Evolutionary conservation across 2,113 vertebrate species (phyloP).

Genomic region (Eulacestoma nigropectus): DNA sequence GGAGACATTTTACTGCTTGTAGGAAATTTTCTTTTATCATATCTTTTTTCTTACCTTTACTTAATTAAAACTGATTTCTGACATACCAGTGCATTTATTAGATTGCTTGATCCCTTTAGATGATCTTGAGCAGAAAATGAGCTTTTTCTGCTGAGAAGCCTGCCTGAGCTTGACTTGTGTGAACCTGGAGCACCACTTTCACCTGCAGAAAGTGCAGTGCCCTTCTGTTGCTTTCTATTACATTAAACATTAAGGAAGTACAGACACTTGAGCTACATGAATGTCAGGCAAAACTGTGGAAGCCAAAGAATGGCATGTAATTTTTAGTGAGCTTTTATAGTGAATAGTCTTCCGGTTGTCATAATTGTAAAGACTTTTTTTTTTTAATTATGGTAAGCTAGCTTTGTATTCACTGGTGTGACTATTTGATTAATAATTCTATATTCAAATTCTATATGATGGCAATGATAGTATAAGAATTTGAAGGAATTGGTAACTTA

Average conservation of each 20-base stretch:
- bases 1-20: neutral
- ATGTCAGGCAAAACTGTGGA: neutral
- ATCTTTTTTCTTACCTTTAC: neutral
- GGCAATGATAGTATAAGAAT: neutral
- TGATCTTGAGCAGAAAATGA: neutral
- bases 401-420: neutral
- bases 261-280: neutral
- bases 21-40: neutral
- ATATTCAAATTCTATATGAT: neutral
- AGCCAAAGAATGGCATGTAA: neutral
- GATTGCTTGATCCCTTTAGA: neutral
- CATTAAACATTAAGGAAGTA: neutral
- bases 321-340: neutral
- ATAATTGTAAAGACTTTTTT: neutral
- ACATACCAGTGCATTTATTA: neutral
- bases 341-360: neutral
- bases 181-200: neutral
- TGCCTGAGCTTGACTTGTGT: neutral
- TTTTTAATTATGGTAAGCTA: neutral
- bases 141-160: neutral
- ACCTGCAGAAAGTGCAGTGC: neutral
- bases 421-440: constrained; percentile 58
- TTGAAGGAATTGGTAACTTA: neutral
- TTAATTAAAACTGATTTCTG: neutral
- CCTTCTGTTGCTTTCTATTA: neutral